Percentiles rank a stretch among this genome's conserved stretches.
Evolutionary conservation across 2,113 vertebrate genomes (phyloP).

Genomic region (Myrmophylax atrothorax): DNA sequence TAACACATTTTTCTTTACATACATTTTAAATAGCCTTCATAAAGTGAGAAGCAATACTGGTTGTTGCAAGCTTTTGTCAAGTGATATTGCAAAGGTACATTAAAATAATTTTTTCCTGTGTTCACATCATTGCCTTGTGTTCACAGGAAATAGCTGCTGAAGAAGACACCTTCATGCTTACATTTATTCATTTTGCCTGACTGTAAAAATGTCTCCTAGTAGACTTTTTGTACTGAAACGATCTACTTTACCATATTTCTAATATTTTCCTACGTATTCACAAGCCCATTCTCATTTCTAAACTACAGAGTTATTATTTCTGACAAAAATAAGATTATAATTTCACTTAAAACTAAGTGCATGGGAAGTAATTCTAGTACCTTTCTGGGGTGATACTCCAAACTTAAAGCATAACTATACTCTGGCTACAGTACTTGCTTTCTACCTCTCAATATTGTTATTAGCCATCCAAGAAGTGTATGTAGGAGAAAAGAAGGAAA

Average conservation of each 20-base stretch:
- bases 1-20: not conserved
- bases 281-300: not conserved
- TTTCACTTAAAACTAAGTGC: not conserved
- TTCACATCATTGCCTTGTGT: not conserved
- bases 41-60: not conserved
- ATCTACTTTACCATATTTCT: not conserved
- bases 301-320: not conserved
- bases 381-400: not conserved
- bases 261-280: constrained; percentile 31
- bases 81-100: not conserved
- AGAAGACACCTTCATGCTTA: constrained; percentile 31
- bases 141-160: not conserved
- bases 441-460: constrained; percentile 8
- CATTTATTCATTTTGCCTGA: not conserved
- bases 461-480: not conserved
- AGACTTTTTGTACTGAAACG: not conserved
- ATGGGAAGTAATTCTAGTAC: not conserved
- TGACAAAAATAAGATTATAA: not conserved
- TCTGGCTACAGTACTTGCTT: not conserved
- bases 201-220: not conserved
- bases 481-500: not conserved
- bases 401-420: not conserved
- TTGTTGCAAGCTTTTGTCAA: not conserved
- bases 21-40: not conserved
- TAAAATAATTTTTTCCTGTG: not conserved